Evolutionary conservation across 2,113 vertebrate genomes (phyloP), one percentile per base, ranked within the genome.

Genomic region (Neomonachus schauinslandi): DNA sequence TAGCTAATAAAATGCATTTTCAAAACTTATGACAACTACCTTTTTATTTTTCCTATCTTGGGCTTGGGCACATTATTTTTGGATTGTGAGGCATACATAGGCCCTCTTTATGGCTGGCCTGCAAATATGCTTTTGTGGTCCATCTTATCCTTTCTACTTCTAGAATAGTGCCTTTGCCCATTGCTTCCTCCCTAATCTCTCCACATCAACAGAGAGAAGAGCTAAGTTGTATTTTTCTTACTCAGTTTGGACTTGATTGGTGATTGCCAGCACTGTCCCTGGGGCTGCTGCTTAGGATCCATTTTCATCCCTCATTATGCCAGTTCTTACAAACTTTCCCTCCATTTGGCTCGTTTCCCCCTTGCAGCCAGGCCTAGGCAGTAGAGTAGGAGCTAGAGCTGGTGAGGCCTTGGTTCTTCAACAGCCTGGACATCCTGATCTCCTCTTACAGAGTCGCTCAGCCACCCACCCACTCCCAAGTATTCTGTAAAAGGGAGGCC

Each of bases 401-500:
- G 76, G 7, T 24, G 6, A 33, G 24, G 18, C 53, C 33, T 61
- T 79, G 22, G n/a, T 39, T 84, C 80, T 72, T 36, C 2, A 15
- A 31, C 1, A 69, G 6, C 59, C 28, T 67, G 33, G 49, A 42
- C 22, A 77, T 31, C 12, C 33, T 49, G 1, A 7, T 31, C 5
- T 39, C 21, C 51, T 55, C 12, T 7, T 74, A 9, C 1, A 19
- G n/a, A 81, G 22, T 26, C 21, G 39, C 14, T 53, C 7, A 24
- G 4, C 24, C 14, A 13, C 2, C 16, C 0, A 55, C 10, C 46
- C 4, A n/a, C 1, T 13, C 12, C 4, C 26, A 14, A 79, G 8
- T 33, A 26, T 3, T 3, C 76, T 87, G 2, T 59, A 72, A 7
- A 46, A 59, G 19, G 3, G 11, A 77, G 79, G 39, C 11, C 7